Percentiles rank a stretch among this genome's conserved stretches.
These are phyloP conservation scores for Alaudala cheleensis DNA, from an alignment of 2,113 vertebrate genomes.

Conservation along the genomic window DNA sequence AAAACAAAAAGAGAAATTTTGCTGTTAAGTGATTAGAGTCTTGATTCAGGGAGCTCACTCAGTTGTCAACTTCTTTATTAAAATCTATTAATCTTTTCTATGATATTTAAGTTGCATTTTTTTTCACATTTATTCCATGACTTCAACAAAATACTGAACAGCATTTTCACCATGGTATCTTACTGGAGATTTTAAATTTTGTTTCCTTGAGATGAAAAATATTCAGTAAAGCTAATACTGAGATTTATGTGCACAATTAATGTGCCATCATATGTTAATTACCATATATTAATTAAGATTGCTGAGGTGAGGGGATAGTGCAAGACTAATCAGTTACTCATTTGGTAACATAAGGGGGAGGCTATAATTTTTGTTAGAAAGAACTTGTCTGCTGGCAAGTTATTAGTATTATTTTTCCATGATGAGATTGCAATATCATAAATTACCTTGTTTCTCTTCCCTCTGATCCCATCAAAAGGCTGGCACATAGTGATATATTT, in stretches of 20 bases:
- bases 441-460: constrained; percentile 8
- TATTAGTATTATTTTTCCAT: not conserved
- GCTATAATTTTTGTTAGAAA: not conserved
- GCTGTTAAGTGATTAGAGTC: not conserved
- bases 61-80: constrained; percentile 7
- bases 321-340: not conserved
- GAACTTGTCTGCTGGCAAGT: not conserved
- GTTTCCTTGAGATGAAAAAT: not conserved
- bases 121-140: not conserved
- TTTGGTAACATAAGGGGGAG: not conserved
- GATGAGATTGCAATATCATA: not conserved
- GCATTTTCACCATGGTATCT: not conserved
- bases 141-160: not conserved
- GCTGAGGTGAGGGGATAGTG: not conserved
- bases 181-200: not conserved
- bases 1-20: not conserved
- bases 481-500: not conserved
- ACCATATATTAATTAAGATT: not conserved
- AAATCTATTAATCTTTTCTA: not conserved
- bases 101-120: not conserved
- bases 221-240: not conserved
- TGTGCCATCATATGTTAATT: not conserved
- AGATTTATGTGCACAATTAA: not conserved
- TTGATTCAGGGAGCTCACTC: not conserved
- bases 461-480: not conserved